Evolutionary conservation across 2,888 invertebrate species (phyloP), one percentile per base, ranked within the genome.

Genomic region (Lordiphosa andalusiaca): DNA sequence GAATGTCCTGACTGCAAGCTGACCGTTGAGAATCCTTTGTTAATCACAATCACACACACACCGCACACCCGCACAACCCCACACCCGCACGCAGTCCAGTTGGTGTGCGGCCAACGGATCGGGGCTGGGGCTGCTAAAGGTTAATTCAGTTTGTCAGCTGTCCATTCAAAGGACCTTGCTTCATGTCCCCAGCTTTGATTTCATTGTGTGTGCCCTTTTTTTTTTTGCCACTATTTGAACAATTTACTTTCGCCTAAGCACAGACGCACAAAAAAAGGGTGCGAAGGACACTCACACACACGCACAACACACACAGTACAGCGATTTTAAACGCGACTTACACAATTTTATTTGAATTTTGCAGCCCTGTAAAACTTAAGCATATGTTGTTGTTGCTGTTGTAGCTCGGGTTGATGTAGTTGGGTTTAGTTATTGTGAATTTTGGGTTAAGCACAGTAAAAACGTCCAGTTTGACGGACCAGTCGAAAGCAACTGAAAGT

Each of bases 401-500:
- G 23, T 46, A 42, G 38, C 16, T 41, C 48, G 44, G 19, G 19
- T 19, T 19, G 21, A 44, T 54, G 12, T 55, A 58, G 35, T 49
- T 53, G 40, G 47, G 47, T 46, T 46, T 42, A 51, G 33, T 41
- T 57, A 42, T 52, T 56, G 67, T 53, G 57, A 49, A 39, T 59
- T 10, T 42, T 62, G 57, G 47, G 48, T 59, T 53, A 65, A 47
- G 47, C 53, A 53, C 60, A 57, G 56, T 42, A 42, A 49, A 53
- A 47, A 55, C 84, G 71, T 59, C 85, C 71, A 68, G 69, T 63
- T 71, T 69, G 83, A 72, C 76, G 78, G 73, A 85, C 83, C 81
- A 78, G 81, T 84, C 74, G 67, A 83, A 81, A 85, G 86, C 81
- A 78, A 85, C 85, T 85, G 67, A 83, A 73, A 61, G 42, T 55